Percentiles rank a stretch among this genome's conserved stretches.
These are phyloP conservation scores for Diuraphis noxia DNA, from an alignment of 1,140 invertebrate species.

Conservation along the genomic window DNA sequence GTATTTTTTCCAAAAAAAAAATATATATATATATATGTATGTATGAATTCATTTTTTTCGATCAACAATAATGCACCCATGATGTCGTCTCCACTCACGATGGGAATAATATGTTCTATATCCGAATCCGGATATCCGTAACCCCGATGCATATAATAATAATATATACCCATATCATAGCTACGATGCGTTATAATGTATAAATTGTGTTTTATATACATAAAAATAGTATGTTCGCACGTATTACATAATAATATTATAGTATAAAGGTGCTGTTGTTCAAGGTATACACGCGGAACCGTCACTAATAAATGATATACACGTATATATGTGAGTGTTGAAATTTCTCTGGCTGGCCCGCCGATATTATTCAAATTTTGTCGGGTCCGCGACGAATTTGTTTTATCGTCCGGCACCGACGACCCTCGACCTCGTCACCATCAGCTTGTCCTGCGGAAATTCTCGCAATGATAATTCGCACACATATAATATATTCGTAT, in stretches of 20 bases:
- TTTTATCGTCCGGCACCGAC: constrained; percentile 51
- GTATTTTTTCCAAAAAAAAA: background rate
- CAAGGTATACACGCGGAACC: background rate
- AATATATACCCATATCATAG: too few relatives aligned
- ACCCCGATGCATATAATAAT: too few relatives aligned
- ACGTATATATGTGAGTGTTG: background rate
- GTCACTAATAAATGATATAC: background rate
- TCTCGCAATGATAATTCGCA: background rate
- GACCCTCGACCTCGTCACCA: background rate
- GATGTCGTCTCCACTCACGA: background rate
- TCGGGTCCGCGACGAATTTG: constrained; percentile 47
- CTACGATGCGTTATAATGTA: background rate
- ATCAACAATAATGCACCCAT: background rate
- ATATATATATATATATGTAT: background rate
- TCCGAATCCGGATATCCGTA: background rate
- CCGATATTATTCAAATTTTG: constrained; percentile 22
- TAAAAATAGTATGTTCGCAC: background rate
- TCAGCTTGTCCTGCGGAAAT: background rate
- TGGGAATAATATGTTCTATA: background rate
- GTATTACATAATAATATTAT: background rate
- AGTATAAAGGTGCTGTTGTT: background rate
- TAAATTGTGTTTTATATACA: too few relatives aligned
- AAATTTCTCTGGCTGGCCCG: background rate
- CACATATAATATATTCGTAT: background rate
- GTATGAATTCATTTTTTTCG: background rate